Percentiles rank a stretch among this genome's conserved stretches.
Evolutionary conservation across 2,797 vertebrate species (phyloP).

Genomic region (Pseudochirops corinnae): DNA sequence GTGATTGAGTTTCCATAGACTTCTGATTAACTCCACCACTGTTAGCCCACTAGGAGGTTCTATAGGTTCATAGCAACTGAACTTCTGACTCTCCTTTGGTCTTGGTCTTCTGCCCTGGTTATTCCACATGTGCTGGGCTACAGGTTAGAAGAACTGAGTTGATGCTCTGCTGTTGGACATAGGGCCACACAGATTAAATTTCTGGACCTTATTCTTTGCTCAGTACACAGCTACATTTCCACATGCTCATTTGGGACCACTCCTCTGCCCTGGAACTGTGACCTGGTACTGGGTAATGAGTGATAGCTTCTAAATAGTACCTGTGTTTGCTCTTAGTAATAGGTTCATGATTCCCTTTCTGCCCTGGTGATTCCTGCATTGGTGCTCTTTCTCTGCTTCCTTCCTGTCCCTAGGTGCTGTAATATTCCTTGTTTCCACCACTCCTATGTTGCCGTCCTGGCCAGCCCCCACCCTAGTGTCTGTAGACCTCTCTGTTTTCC

Average conservation of each 20-base stretch:
- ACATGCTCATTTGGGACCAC: background rate
- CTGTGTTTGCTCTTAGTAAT: background rate
- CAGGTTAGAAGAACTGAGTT: background rate
- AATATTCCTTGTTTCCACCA: background rate
- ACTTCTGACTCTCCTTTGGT: background rate
- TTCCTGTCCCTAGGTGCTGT: background rate
- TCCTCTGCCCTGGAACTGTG: background rate
- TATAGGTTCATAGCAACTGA: background rate
- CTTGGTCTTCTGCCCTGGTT: background rate
- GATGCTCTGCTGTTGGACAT: background rate
- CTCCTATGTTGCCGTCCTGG: background rate
- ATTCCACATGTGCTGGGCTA: background rate
- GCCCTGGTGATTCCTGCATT: background rate
- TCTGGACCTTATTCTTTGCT: background rate
- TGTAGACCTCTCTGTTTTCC: background rate
- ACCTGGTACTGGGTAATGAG: background rate
- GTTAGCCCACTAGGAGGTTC: background rate
- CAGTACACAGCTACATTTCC: background rate
- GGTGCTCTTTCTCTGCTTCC: background rate
- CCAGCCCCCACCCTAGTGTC: background rate
- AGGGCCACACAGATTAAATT: background rate
- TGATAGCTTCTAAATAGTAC: background rate
- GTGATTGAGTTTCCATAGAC: background rate
- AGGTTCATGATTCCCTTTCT: background rate
- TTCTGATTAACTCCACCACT: background rate